Base-by-base conservation (phyloP, 2,797 vertebrate genomes). In the Helostoma temminkii region DNA sequence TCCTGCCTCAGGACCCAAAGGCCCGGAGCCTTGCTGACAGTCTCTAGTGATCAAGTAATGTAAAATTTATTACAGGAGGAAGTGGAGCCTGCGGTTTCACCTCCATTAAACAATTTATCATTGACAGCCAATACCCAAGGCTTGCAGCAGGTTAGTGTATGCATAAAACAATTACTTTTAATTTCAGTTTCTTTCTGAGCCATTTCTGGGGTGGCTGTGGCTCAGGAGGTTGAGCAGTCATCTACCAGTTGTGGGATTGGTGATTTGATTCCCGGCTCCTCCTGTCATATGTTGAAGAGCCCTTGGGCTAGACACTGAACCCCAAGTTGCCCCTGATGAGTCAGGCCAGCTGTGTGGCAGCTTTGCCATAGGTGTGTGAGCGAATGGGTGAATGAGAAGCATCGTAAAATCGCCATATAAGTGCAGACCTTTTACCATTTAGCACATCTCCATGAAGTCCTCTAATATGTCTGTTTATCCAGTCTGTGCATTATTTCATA, bases 1-100 rank as follows among this genome's bases (percentile, higher is more conserved):
- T 71, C 12, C 14, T 0, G 47, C 48, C 61, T 43, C 2, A 58
- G 43, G 66, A 48, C 1, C 24, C 50, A 1, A 25, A 58, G n/a
- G 74, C 75, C 50, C 32, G 0, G 6, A 60, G 53, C 66, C 43
- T 57, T 36, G 9, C 39, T 19, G 41, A 24, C 61, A 56, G 37
- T 43, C 61, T 75, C 66, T 84, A 76, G 83, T 80, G 81, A 89
- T 76, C 60, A 25, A 71, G 37, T 81, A 80, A 83, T 87, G 74
- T 71, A 84, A 78, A 86, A 87, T 85, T 74, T 76, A 86, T 52
- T 14, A n/a, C 25, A 39, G 37, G 32, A 48, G 76, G 63, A 63
- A 58, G 58, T 4, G 47, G 47, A 32, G 49, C 6, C 36, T 71
- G 30, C 6, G 9, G 22, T 28, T 49, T 22, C 22, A 30, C 59